Conservation (phyloP, 2,888 invertebrate species). For the Nemotelus pantherinus region DNA sequence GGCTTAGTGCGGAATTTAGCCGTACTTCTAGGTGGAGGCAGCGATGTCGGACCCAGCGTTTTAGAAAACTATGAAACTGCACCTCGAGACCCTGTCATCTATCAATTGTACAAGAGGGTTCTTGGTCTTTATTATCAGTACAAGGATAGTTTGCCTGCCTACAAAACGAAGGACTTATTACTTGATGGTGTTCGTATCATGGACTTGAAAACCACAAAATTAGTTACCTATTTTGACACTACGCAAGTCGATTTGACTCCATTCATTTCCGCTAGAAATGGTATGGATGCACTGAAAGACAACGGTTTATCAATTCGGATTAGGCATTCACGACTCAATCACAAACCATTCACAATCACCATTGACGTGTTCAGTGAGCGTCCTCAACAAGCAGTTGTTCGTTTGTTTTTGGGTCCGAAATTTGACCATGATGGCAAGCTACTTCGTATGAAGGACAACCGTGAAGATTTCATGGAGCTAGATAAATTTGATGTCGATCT, state of each 20-base stretch:
- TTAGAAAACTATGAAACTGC: constrained; percentile 74
- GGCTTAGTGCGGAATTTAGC: not conserved
- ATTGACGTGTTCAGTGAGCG: constrained; percentile 71
- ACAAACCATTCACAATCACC: constrained; percentile 73
- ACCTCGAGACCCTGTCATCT: constrained; percentile 76
- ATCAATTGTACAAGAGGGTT: constrained; percentile 72
- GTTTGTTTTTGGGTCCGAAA: constrained; percentile 77
- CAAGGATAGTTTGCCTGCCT: constrained; percentile 69
- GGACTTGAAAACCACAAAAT: constrained; percentile 72
- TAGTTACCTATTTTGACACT: constrained; percentile 76
- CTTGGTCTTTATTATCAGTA: constrained; percentile 68
- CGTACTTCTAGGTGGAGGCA: constrained; percentile 1
- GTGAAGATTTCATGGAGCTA: constrained; percentile 73
- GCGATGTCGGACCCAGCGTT: constrained; percentile 68
- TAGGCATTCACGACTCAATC: constrained; percentile 76
- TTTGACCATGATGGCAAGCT: constrained; percentile 68
- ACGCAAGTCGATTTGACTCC: constrained; percentile 71
- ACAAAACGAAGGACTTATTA: constrained; percentile 71
- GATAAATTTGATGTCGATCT: constrained; percentile 72
- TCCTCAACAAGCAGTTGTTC: constrained; percentile 69
- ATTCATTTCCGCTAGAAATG: constrained; percentile 61
- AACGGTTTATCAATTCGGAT: constrained; percentile 62
- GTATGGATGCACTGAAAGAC: not conserved
- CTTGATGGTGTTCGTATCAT: constrained; percentile 72
- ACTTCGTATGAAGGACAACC: constrained; percentile 68